Evolutionary conservation across 2,888 invertebrate species (phyloP).

Genomic region (Eumacrocentrus americanus): DNA sequence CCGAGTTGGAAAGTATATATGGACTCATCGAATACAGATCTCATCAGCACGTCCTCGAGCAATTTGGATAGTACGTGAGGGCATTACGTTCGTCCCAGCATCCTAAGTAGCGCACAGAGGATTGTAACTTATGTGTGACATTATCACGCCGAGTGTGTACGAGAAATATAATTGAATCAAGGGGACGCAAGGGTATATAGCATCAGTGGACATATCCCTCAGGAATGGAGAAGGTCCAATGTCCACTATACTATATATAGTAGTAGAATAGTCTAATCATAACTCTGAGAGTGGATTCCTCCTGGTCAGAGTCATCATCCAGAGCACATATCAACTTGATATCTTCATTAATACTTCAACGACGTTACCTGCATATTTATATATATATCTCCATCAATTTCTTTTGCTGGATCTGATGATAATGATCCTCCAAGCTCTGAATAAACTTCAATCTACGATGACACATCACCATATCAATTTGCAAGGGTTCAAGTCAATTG

Average conservation of each 20-base stretch:
- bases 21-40: neutral
- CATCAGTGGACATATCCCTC: neutral
- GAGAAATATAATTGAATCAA: constrained; percentile 22
- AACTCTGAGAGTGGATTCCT: constrained; percentile 35
- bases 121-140: constrained; percentile 18
- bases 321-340: neutral
- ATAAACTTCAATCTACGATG: no score
- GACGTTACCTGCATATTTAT: constrained; percentile 18
- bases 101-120: constrained; percentile 14
- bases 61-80: constrained; percentile 19
- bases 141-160: neutral
- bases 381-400: constrained; percentile 1
- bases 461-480: no score
- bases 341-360: constrained; percentile 8
- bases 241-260: neutral
- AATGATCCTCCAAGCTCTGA: no score
- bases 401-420: no score
- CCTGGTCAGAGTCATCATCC: no score
- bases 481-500: no score
- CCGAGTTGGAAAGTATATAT: no score
- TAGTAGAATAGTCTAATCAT: constrained; percentile 56
- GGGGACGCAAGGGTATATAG: constrained; percentile 1
- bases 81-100: neutral
- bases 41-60: constrained; percentile 16
- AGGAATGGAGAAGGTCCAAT: neutral